These are phyloP conservation scores for Cyanoliseus patagonus DNA, from an alignment of 2,113 vertebrate species.

Conservation along the genomic window DNA sequence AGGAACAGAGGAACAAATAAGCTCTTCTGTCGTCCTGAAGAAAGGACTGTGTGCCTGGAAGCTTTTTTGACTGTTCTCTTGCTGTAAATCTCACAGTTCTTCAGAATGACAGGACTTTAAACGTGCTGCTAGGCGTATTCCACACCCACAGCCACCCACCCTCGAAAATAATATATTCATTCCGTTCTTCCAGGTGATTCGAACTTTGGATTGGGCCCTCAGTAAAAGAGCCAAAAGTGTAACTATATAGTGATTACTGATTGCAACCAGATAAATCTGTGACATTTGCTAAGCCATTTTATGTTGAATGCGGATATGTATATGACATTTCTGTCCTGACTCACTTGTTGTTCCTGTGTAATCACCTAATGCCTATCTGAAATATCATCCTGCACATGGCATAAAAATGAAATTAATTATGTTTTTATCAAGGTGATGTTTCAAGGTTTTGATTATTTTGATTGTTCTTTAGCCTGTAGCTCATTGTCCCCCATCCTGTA, in stretches of 20 bases:
- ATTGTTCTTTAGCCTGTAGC: background rate
- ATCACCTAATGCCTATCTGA: background rate
- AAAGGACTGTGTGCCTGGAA: background rate
- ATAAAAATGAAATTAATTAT: background rate
- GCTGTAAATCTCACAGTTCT: background rate
- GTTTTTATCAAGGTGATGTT: background rate
- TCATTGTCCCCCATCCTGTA: background rate
- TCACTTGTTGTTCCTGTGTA: background rate
- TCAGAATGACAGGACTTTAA: background rate
- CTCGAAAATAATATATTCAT: background rate
- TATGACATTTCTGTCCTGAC: background rate
- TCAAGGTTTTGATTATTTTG: background rate
- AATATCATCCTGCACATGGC: background rate
- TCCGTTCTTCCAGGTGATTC: background rate
- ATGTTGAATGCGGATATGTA: background rate
- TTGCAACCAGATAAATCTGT: background rate
- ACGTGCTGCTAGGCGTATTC: background rate
- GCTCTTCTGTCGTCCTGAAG: background rate
- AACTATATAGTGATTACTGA: background rate
- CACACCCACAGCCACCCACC: background rate
- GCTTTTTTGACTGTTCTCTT: background rate
- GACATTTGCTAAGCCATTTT: background rate
- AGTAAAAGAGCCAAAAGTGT: background rate
- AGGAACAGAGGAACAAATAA: background rate
- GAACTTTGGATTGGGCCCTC: background rate